These are phyloP conservation scores for Drosophila rufa DNA, from an alignment of 1,140 invertebrate genomes.

Conservation along the genomic window DNA sequence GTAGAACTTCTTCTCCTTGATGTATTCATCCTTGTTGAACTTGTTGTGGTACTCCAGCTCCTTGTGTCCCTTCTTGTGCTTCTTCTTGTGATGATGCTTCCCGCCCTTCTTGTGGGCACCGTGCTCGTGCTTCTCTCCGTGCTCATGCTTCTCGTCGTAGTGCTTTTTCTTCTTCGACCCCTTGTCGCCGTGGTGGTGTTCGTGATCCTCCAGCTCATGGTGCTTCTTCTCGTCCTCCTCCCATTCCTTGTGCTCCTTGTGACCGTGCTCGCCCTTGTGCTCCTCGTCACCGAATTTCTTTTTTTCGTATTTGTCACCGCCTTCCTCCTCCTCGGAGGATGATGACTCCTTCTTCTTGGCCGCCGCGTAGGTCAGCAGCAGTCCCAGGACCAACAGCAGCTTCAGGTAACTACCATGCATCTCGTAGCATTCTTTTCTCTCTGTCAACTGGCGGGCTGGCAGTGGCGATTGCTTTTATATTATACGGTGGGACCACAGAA, in stretches of 20 bases:
- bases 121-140: slow-evolving; percentile 87
- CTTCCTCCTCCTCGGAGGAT: slow-evolving; percentile 83
- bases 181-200: slow-evolving; percentile 87
- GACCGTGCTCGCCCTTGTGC: slow-evolving; percentile 87
- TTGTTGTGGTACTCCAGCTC: slow-evolving; percentile 92
- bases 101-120: slow-evolving; percentile 89
- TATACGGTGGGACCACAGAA: slow-evolving; percentile 50
- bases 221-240: slow-evolving; percentile 87
- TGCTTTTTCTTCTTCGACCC: slow-evolving; percentile 88
- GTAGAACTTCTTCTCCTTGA: slow-evolving; percentile 93
- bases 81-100: slow-evolving; percentile 89
- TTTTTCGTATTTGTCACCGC: slow-evolving; percentile 85
- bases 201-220: slow-evolving; percentile 88
- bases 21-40: slow-evolving; percentile 92
- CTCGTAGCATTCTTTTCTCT: slow-evolving; percentile 34
- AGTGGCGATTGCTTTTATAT: slow-evolving; percentile 57
- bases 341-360: slow-evolving; percentile 75
- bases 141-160: slow-evolving; percentile 87
- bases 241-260: slow-evolving; percentile 86
- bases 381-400: slow-evolving; percentile 66
- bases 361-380: slow-evolving; percentile 68
- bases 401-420: slow-evolving; percentile 62
- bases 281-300: slow-evolving; percentile 86
- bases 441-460: slow-evolving; percentile 28
- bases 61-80: slow-evolving; percentile 89